phyloP scores from a whole-genome alignment of 2,797 vertebrate genomes.

The Myotis daubentonii region DNA sequence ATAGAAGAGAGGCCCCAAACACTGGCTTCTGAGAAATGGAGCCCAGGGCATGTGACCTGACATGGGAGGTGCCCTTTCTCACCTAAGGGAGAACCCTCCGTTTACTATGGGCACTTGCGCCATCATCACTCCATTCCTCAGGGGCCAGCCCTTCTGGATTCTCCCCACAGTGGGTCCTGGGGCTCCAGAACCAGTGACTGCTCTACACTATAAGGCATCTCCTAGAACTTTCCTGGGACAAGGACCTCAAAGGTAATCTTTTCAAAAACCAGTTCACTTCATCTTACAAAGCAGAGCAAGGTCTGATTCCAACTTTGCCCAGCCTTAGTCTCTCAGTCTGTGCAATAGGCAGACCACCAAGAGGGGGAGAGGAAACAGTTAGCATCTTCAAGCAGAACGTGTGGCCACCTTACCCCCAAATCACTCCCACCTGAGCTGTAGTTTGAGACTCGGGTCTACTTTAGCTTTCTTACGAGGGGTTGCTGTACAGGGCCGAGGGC shows the following conservation, averaged over 20 bases:
- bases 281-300: neutral
- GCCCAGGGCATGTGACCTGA: neutral
- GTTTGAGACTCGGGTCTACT: neutral
- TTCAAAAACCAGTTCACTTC: neutral
- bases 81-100: neutral
- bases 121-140: neutral
- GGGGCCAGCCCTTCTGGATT: neutral
- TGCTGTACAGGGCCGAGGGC: neutral
- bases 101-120: neutral
- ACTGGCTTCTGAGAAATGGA: neutral
- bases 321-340: neutral
- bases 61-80: neutral
- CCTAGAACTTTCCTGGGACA: neutral
- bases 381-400: neutral
- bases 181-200: neutral
- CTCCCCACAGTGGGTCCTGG: neutral
- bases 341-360: neutral
- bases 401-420: neutral
- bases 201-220: neutral
- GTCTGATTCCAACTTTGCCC: neutral
- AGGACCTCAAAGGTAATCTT: neutral
- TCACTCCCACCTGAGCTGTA: neutral
- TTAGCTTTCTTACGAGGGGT: slow-evolving; percentile 26
- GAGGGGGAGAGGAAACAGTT: neutral
- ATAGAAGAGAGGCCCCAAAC: neutral